Evolutionary conservation across 2,888 invertebrate genomes (phyloP).

Genomic region (Bedellia somnulentella): DNA sequence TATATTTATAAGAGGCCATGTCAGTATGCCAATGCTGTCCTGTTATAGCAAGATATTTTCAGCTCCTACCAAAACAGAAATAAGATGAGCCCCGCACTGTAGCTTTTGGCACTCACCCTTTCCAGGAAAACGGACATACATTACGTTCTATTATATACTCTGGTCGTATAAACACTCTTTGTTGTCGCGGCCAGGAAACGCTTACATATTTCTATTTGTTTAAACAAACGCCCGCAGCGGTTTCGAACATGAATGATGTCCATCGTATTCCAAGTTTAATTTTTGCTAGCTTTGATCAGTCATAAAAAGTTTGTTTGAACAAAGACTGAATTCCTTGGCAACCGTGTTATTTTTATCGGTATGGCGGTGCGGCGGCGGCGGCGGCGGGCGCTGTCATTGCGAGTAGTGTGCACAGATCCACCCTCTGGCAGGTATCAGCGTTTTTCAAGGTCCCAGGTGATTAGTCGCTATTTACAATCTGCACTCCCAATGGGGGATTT

Average conservation of each 20-base stretch:
- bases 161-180: too few species aligned
- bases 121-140: constrained; percentile 4
- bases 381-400: too few species aligned
- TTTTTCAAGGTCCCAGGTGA: constrained; percentile 40
- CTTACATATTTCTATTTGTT: not conserved
- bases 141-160: too few species aligned
- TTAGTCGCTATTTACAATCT: constrained; percentile 28
- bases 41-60: constrained; percentile 9
- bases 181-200: too few species aligned
- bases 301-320: too few species aligned
- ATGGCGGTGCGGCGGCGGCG: too few species aligned
- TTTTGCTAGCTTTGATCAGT: too few species aligned
- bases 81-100: constrained; percentile 7
- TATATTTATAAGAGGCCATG: too few species aligned
- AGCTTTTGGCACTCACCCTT: constrained; percentile 4
- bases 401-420: too few species aligned
- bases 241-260: not conserved
- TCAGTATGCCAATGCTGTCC: constrained; percentile 7
- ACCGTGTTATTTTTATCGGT: too few species aligned
- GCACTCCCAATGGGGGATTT: constrained; percentile 36
- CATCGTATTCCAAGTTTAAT: not conserved
- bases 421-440: constrained; percentile 15
- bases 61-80: constrained; percentile 8
- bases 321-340: too few species aligned
- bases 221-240: not conserved